A percentile compares a stretch with the other conserved stretches of the same genome.
Evolutionary conservation across 1,140 invertebrate genomes (phyloP).

Genomic region (Brachionus angularis): DNA sequence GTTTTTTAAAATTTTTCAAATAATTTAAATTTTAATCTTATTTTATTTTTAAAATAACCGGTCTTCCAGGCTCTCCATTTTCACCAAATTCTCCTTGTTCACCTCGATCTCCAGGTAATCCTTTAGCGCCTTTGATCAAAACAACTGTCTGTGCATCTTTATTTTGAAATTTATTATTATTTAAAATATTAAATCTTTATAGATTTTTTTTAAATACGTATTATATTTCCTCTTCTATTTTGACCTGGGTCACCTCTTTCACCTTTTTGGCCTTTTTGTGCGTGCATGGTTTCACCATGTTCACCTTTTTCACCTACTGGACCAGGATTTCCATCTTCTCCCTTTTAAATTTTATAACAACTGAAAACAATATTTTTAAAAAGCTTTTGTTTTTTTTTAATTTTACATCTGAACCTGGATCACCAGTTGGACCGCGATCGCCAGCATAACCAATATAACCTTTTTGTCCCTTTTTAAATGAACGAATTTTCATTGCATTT

Average conservation of each 20-base stretch:
- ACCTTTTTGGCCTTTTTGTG: constrained; percentile 18
- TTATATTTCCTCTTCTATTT: too few species aligned
- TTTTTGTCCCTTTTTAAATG: background rate
- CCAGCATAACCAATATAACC: constrained; percentile 27
- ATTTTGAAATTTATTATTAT: background rate
- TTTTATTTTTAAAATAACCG: background rate
- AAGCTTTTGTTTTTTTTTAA: background rate
- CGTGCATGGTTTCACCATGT: constrained; percentile 14
- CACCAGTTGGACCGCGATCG: constrained; percentile 13
- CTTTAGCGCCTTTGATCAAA: background rate
- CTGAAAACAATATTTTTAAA: background rate
- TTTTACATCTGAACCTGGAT: constrained; percentile 33
- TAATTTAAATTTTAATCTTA: too few species aligned
- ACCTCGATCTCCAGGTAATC: background rate
- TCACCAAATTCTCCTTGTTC: background rate
- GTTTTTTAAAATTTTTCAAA: too few species aligned
- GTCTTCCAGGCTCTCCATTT: background rate
- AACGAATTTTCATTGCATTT: background rate
- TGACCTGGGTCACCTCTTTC: constrained; percentile 24
- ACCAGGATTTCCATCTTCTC: background rate
- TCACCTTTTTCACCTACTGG: constrained; percentile 36
- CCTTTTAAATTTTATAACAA: too few species aligned
- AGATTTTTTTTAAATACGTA: too few species aligned
- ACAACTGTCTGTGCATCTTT: background rate
- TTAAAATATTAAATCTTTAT: too few species aligned